Conservation (phyloP, 2,888 invertebrate genomes). For the Aromia moschata region DNA sequence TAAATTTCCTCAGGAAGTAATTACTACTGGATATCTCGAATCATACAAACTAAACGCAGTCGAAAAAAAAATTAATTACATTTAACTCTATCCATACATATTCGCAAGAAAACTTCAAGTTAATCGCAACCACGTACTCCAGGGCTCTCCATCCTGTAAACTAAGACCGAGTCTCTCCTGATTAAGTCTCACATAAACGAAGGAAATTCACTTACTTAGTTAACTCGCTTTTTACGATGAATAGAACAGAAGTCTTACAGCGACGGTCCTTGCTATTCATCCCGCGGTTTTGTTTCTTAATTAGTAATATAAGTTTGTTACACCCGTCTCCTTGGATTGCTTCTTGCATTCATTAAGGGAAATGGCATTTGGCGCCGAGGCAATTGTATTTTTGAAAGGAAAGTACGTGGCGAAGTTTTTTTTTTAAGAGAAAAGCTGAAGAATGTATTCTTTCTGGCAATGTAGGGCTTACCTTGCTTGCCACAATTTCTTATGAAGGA, state of each 20-base stretch:
- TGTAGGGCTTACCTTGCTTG: too few relatives aligned
- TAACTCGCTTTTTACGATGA: constrained; percentile 22
- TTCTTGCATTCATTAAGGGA: not conserved
- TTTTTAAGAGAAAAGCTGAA: too few relatives aligned
- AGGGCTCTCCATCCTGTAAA: not conserved
- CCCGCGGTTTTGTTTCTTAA: constrained; percentile 16
- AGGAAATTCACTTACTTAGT: constrained; percentile 27
- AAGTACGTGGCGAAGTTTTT: too few relatives aligned
- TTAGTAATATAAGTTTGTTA: constrained; percentile 14
- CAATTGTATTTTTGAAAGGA: too few relatives aligned
- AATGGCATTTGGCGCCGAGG: not conserved
- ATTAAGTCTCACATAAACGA: constrained; percentile 24
- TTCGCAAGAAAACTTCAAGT: too few relatives aligned
- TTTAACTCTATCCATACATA: too few relatives aligned
- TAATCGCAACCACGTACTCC: not conserved
- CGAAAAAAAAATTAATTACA: too few relatives aligned
- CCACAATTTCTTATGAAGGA: too few relatives aligned
- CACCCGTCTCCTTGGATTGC: constrained; percentile 5
- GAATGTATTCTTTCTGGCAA: too few relatives aligned
- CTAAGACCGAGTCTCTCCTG: constrained; percentile 12
- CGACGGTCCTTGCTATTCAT: constrained; percentile 12
- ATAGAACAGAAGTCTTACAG: constrained; percentile 30
- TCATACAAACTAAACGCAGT: too few relatives aligned
- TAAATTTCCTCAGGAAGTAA: too few relatives aligned
- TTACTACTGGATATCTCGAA: too few relatives aligned